Evolutionary conservation across 1,140 invertebrate species (phyloP).

Genomic region (Drosophila lowei): DNA sequence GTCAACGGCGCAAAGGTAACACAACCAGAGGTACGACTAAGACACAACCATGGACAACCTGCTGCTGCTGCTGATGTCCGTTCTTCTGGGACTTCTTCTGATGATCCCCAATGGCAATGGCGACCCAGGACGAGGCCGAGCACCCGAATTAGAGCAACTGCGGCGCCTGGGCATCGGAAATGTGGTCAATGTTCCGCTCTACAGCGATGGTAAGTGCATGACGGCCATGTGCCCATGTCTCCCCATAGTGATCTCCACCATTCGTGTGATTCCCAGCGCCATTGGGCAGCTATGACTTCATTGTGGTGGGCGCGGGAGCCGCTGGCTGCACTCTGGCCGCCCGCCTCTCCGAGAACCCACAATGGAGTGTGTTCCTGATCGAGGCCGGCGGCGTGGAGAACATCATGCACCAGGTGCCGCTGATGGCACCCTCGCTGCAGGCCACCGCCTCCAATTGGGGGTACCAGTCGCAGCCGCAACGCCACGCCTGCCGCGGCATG

Average conservation of each 20-base stretch:
- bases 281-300: slow-evolving; percentile 88
- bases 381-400: slow-evolving; percentile 89
- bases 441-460: slow-evolving; percentile 87
- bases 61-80: slow-evolving; percentile 14
- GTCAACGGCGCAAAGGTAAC: slow-evolving; percentile 13
- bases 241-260: neutral
- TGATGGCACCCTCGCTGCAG: slow-evolving; percentile 85
- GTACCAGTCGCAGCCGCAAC: slow-evolving; percentile 87
- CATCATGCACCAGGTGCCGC: slow-evolving; percentile 87
- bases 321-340: slow-evolving; percentile 92
- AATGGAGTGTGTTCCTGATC: slow-evolving; percentile 85
- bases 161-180: slow-evolving; percentile 55
- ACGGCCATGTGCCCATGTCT: too few species aligned
- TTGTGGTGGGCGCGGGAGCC: slow-evolving; percentile 94
- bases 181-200: slow-evolving; percentile 55
- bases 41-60: slow-evolving; percentile 18
- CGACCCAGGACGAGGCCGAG: neutral
- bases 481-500: slow-evolving; percentile 85
- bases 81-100: neutral
- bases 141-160: slow-evolving; percentile 28
- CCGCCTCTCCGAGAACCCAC: slow-evolving; percentile 85
- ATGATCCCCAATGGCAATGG: neutral
- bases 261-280: slow-evolving; percentile 44
- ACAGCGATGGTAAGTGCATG: slow-evolving; percentile 57
- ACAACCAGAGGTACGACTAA: too few species aligned